Evolutionary conservation across 2,797 vertebrate species (phyloP), one percentile per base, ranked within the genome.

Genomic region (Salarias fasciatus): DNA sequence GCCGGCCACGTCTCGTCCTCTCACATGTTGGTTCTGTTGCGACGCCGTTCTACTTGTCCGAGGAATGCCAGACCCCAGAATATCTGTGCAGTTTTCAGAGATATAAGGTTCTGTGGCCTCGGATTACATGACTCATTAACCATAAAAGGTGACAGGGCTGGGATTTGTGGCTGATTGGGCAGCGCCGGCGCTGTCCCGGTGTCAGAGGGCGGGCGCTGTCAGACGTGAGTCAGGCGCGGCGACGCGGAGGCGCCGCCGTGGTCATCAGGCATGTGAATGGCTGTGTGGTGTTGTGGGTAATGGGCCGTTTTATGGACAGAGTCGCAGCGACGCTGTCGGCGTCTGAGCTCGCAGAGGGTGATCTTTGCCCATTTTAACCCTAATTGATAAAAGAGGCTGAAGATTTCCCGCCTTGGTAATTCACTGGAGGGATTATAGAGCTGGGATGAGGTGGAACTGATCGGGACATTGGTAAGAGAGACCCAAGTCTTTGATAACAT

Each of bases 221-320:
- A 71, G 75, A 79, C 28, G 33, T 86, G 85, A 88, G 67, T 88
- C 86, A 85, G 63, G 46, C 24, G 54, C 78, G 71, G 77, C 62
- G 57, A 86, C 86, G 86, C 2, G 14, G 43, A 33, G 75, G 44
- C 52, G 42, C 59, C 50, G 68, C 75, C 41, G 75, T 55, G 63
- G 38, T 72, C 58, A 28, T 52, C 46, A 12, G 69, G 55, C 41
- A 24, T 24, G 18, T 24, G 18, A 24, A 24, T 2, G 29, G 58
- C 66, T 65, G 73, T 53, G 75, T 11, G 57, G 36, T 60, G 51
- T 46, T 42, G 35, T 7, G 53, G 36, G 36, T 85, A 83, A 86
- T 72, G 71, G 63, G 43, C 63, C 33, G 5, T 82, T 83, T 86
- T 75, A 84, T 72, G 61, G 62, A 30, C 42, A 29, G 29, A 59